Percentiles rank a stretch among this genome's conserved stretches.
Evolutionary conservation across 1,140 invertebrate genomes (phyloP).

Genomic region (Carposina sasakii): DNA sequence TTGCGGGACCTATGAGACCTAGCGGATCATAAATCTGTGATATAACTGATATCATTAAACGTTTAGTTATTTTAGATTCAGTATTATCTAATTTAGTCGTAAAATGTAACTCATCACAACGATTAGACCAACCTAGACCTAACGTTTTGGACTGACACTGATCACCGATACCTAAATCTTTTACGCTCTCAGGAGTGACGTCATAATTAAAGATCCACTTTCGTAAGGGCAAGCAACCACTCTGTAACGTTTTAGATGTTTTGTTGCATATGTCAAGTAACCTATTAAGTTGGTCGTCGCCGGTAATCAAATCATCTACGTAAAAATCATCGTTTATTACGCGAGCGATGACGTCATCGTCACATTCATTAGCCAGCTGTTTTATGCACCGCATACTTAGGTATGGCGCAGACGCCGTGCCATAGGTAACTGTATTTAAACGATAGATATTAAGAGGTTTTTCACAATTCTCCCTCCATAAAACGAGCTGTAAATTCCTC

Average conservation of each 20-base stretch:
- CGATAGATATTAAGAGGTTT: conserved; percentile 22
- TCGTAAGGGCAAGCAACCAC: neutral
- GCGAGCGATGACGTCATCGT: neutral
- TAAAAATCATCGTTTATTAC: conserved; percentile 3
- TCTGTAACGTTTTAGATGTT: neutral
- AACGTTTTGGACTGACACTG: conserved; percentile 6
- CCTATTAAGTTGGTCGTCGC: neutral
- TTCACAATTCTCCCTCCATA: conserved; percentile 33
- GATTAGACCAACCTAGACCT: conserved; percentile 4
- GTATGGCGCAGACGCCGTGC: conserved; percentile 36
- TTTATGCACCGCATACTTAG: conserved; percentile 35
- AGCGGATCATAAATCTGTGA: conserved; percentile 1
- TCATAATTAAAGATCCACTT: conserved; percentile 7
- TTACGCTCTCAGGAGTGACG: neutral
- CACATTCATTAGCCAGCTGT: conserved; percentile 32
- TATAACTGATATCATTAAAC: conserved; percentile 1
- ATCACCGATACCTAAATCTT: neutral
- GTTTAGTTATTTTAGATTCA: neutral
- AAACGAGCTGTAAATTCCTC: conserved; percentile 39
- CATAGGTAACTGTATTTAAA: conserved; percentile 29
- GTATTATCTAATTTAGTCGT: conserved; percentile 1
- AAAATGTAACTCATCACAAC: conserved; percentile 1
- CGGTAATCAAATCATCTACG: conserved; percentile 5
- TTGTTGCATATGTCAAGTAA: neutral
- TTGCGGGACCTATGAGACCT: neutral